These are phyloP conservation scores for Sminthopsis crassicaudata DNA, from an alignment of 2,113 vertebrate species.

Conservation along the genomic window DNA sequence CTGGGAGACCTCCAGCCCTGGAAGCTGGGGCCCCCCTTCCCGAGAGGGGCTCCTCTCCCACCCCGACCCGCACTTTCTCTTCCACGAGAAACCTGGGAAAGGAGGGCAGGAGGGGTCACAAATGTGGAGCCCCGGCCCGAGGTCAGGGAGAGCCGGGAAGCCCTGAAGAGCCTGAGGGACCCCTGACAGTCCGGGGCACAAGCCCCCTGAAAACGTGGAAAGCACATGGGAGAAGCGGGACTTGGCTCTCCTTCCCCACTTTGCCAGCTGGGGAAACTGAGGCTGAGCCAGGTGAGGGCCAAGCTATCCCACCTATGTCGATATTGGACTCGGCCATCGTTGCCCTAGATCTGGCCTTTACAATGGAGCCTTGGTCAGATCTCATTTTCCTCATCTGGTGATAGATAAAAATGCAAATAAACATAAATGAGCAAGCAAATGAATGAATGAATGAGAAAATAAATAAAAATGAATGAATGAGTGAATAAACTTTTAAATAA, in stretches of 20 bases:
- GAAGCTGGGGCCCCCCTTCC: background rate
- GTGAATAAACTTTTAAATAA: too few species aligned
- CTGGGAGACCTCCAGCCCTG: slow-evolving; percentile 42
- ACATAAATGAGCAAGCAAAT: too few species aligned
- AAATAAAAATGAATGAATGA: too few species aligned
- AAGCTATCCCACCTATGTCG: background rate
- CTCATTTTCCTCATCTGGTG: background rate
- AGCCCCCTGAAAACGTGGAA: background rate
- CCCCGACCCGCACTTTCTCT: background rate
- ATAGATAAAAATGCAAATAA: too few species aligned
- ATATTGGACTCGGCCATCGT: background rate
- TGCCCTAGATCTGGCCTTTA: background rate
- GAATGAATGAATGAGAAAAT: too few species aligned
- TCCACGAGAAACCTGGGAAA: background rate
- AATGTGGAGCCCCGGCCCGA: background rate
- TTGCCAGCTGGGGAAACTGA: background rate
- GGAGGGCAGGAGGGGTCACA: slow-evolving; percentile 19
- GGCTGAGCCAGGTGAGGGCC: background rate
- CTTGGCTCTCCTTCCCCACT: background rate
- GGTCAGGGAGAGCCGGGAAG: background rate
- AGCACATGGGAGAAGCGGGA: too few species aligned
- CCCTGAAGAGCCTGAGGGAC: background rate
- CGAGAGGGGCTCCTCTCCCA: background rate
- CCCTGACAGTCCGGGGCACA: background rate
- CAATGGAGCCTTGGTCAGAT: too few species aligned